phyloP scores from a whole-genome alignment of 64 coral and sea anemone species.

The Platygyra sinensis region DNA sequence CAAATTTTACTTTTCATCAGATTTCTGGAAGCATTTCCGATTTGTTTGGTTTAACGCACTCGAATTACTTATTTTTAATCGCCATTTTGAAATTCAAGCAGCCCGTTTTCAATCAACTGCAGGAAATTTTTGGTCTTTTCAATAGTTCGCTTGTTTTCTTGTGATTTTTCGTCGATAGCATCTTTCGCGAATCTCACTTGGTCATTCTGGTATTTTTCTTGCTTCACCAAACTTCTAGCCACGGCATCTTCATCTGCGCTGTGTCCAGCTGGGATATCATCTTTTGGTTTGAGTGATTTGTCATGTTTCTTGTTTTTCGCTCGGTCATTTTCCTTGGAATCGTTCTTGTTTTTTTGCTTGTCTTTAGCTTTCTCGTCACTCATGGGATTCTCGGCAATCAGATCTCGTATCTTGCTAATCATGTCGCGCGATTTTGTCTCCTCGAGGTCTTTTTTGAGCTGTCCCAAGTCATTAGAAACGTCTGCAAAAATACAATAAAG shows the following conservation, averaged over 20 bases:
- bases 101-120: not conserved
- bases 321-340: not conserved
- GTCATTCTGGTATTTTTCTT: not conserved
- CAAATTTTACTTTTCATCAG: no score
- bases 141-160: conserved; percentile 5
- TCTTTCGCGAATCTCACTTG: conserved; percentile 17
- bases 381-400: conserved; percentile 19
- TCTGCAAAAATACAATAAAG: conserved; percentile 5
- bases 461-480: conserved; percentile 46
- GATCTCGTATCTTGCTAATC: conserved; percentile 47
- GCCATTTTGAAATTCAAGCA: conserved; percentile 6
- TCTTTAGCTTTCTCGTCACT: not conserved
- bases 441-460: conserved; percentile 41
- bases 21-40: no score
- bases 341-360: not conserved
- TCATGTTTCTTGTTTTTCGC: not conserved
- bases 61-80: not conserved
- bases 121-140: conserved; percentile 10
- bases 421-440: conserved; percentile 30
- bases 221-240: not conserved
- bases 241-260: not conserved
- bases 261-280: not conserved
- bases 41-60: no score
- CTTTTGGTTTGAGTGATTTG: not conserved
- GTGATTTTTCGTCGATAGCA: conserved; percentile 18